Base-by-base conservation (phyloP, 2,113 vertebrate genomes). In the Perca flavescens region DNA sequence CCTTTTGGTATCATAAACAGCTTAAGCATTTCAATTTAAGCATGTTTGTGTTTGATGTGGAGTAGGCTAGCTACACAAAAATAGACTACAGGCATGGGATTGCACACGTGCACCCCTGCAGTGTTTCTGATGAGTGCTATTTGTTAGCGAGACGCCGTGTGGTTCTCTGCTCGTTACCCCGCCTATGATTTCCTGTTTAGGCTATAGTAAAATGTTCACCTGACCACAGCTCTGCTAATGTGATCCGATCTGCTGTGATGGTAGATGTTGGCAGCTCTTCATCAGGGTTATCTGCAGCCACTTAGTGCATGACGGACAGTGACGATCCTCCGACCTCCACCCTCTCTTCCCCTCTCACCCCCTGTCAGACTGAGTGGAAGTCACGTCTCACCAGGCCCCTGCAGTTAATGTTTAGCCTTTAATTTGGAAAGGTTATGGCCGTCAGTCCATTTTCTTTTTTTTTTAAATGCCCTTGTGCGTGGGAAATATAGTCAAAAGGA, bases 321-420 rank as follows among this genome's bases (percentile, higher is more conserved):
- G 22, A 61, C 63, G 75, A 74, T 70, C 81, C 70, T 13, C 75
- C 19, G 16, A 81, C 84, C 87, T 80, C 78, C 68, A 69, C 86
- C 79, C 75, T 79, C 77, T 74, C 82, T n/a, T 65, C 79, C 74
- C 73, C 56, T 81, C 79, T 77, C 68, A 58, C 85, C 79, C 75
- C 17, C 80, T 76, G 79, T 89, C 87, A 75, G 76, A 46, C 79
- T 80, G 82, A 87, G 80, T 84, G 75, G 73, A 92, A 90, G 87
- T 90, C 87, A 92, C 81, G 77, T 91, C 81, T 85, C 84, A 22
- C 54, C 65, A 64, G 73, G 52, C 71, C 73, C 56, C 69, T 9
- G 17, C 64, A 86, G 91, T 92, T 92, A 93, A 93, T 91, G 65
- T 91, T 84, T 74, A 91, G 89, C 86, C 86, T 87, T 86, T 90